These are phyloP conservation scores for Parotocinclus haroldoi DNA, from an alignment of 2,797 vertebrate genomes.

Conservation along the genomic window DNA sequence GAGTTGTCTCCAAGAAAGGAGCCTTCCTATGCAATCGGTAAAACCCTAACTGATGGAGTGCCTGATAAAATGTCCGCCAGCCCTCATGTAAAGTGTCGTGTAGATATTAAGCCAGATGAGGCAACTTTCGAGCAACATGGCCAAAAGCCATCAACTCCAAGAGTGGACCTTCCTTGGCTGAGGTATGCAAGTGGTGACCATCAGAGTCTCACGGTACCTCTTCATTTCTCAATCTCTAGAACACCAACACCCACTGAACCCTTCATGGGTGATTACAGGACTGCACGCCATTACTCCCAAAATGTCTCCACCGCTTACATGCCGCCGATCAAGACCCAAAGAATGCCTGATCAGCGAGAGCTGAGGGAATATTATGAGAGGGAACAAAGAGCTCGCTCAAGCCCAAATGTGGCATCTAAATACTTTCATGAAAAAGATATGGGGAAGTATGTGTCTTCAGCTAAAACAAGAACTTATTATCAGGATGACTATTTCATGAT, in stretches of 20 bases:
- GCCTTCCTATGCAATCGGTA: constrained; percentile 67
- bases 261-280: constrained; percentile 78
- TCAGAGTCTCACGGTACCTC: constrained; percentile 81
- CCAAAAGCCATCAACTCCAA: constrained; percentile 62
- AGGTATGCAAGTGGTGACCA: constrained; percentile 65
- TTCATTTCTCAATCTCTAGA: constrained; percentile 77
- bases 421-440: constrained; percentile 89
- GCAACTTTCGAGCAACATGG: constrained; percentile 74
- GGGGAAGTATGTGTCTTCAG: constrained; percentile 68
- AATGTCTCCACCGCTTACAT: constrained; percentile 76
- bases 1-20: constrained; percentile 84
- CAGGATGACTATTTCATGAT: constrained; percentile 69
- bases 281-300: constrained; percentile 74
- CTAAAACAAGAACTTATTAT: constrained; percentile 72
- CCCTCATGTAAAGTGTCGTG: constrained; percentile 88
- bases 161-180: constrained; percentile 73
- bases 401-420: constrained; percentile 79
- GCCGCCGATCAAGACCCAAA: constrained; percentile 71
- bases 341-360: constrained; percentile 73
- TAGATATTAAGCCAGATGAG: constrained; percentile 92
- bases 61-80: constrained; percentile 74
- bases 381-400: constrained; percentile 78
- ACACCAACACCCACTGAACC: constrained; percentile 88
- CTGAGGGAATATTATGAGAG: constrained; percentile 71
- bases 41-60: constrained; percentile 82